Conservation (phyloP, 2,888 invertebrate genomes). For the Cantharis flavilabris region DNA sequence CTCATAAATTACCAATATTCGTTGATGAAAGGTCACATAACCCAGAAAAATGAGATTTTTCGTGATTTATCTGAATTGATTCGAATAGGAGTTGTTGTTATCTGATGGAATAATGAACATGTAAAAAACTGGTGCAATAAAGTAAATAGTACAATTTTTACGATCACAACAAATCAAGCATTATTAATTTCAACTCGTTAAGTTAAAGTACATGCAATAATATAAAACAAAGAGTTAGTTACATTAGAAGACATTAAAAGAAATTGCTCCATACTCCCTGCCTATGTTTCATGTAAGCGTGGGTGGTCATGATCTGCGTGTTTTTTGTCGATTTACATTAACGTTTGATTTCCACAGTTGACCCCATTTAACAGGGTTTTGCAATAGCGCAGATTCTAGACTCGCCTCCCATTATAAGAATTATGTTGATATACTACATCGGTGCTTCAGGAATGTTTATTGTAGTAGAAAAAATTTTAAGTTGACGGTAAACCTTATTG, state of each 20-base stretch:
- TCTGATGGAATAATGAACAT: neutral
- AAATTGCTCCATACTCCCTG: constrained; percentile 26
- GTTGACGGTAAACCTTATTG: constrained; percentile 23
- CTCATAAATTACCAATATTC: neutral
- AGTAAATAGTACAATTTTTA: neutral
- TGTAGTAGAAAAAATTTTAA: constrained; percentile 16
- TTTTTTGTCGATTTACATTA: constrained; percentile 44
- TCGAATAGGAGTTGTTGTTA: neutral
- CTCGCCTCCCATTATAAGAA: constrained; percentile 27
- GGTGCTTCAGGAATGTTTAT: constrained; percentile 31
- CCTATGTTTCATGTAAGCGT: constrained; percentile 36
- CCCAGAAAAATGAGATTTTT: neutral
- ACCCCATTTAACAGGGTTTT: constrained; percentile 50
- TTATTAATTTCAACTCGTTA: constrained; percentile 1
- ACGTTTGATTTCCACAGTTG: constrained; percentile 50
- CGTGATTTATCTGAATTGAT: neutral
- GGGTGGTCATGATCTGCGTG: constrained; percentile 47
- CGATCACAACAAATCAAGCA: neutral
- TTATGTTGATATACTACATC: constrained; percentile 34
- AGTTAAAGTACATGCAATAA: neutral
- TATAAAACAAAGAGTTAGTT: constrained; percentile 12
- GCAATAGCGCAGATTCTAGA: constrained; percentile 39
- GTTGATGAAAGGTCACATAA: neutral
- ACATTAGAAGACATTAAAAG: constrained; percentile 22
- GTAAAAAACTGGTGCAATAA: neutral